phyloP scores from a whole-genome alignment of 2,797 vertebrate genomes.

The Poecilia picta region DNA sequence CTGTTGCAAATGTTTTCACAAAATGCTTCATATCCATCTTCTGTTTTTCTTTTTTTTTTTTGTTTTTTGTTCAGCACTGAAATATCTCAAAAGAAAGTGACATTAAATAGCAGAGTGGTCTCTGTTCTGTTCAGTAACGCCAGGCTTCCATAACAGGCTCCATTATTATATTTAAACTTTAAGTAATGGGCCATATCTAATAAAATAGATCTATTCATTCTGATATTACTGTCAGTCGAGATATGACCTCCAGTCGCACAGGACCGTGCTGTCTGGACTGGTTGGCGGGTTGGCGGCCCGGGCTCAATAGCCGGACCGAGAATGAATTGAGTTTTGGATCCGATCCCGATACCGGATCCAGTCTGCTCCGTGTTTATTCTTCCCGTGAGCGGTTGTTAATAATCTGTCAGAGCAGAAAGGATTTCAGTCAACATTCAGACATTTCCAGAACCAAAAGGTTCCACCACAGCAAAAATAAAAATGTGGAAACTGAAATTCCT shows the following conservation, averaged over 20 bases:
- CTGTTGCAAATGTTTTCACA: neutral
- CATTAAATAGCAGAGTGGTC: neutral
- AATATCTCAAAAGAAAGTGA: neutral
- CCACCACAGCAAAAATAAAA: neutral
- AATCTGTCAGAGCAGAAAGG: neutral
- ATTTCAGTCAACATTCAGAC: neutral
- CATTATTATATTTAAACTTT: neutral
- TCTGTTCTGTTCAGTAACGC: neutral
- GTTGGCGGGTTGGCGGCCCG: neutral
- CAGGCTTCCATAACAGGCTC: neutral
- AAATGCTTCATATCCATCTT: neutral
- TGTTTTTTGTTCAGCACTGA: neutral
- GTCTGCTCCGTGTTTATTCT: neutral
- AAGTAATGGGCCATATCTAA: neutral
- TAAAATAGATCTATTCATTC: neutral
- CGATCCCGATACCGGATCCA: neutral
- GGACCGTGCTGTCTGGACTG: neutral
- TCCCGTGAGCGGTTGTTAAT: neutral
- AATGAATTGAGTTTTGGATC: neutral
- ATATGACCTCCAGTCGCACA: neutral
- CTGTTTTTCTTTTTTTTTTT: neutral
- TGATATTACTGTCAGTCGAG: neutral
- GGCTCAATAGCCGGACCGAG: neutral
- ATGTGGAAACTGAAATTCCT: neutral
- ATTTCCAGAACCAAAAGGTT: neutral